phyloP scores from a whole-genome alignment of 2,888 invertebrate species.

The Drosophila flavopinicola region DNA sequence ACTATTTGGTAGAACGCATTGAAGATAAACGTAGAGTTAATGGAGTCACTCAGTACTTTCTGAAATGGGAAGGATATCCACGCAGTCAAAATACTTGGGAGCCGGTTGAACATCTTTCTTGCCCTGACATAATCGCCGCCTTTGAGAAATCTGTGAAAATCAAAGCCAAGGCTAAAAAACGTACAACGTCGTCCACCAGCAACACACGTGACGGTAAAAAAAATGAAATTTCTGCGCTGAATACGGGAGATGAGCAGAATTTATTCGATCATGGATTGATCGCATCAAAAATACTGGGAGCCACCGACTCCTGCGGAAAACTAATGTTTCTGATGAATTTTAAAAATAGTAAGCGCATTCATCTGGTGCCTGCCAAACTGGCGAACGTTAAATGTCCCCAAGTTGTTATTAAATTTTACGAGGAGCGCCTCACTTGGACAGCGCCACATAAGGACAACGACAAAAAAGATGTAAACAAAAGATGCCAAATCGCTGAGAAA shows the following conservation, averaged over 20 bases:
- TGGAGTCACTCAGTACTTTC: constrained; percentile 89
- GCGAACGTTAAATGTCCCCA: constrained; percentile 94
- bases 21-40: constrained; percentile 91
- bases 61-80: constrained; percentile 92
- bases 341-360: constrained; percentile 95
- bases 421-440: constrained; percentile 96
- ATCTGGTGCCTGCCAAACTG: constrained; percentile 92
- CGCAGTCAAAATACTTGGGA: constrained; percentile 98
- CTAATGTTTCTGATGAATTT: constrained; percentile 97
- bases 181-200: constrained; percentile 80
- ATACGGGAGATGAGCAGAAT: constrained; percentile 16
- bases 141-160: constrained; percentile 92
- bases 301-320: constrained; percentile 95
- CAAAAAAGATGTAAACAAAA: neutral
- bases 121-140: constrained; percentile 93
- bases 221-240: constrained; percentile 9
- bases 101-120: constrained; percentile 95
- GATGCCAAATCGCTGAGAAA: neutral
- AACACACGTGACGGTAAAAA: constrained; percentile 10
- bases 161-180: constrained; percentile 83
- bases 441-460: constrained; percentile 84
- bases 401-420: constrained; percentile 95
- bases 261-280: constrained; percentile 92
- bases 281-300: constrained; percentile 93
- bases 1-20: constrained; percentile 95